A percentile compares a stretch with the other conserved stretches of the same genome.
Conservation (phyloP, 2,888 invertebrate species). For the Noctua comes region DNA sequence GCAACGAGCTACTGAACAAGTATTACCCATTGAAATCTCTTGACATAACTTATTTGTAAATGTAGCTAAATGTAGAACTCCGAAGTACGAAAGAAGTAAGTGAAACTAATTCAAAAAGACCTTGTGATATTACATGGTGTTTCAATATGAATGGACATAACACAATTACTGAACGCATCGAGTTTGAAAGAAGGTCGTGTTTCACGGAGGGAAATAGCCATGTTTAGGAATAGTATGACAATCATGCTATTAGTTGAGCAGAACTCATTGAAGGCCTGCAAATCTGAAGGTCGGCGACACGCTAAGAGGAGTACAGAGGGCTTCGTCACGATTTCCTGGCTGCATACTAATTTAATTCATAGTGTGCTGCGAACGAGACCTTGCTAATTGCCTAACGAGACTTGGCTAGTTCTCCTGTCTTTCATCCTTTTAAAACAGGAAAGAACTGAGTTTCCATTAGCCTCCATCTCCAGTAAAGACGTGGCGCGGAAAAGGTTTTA, state of each 20-base stretch:
- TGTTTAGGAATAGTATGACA: slow-evolving; percentile 53
- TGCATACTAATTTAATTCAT: slow-evolving; percentile 82
- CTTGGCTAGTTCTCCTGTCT: slow-evolving; percentile 55
- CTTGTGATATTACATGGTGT: slow-evolving; percentile 49
- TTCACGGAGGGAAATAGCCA: slow-evolving; percentile 40
- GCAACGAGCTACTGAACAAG: slow-evolving; percentile 23
- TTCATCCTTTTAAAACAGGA: slow-evolving; percentile 17
- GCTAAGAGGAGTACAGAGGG: slow-evolving; percentile 68
- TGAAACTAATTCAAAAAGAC: slow-evolving; percentile 26
- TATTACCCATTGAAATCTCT: slow-evolving; percentile 28
- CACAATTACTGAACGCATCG: slow-evolving; percentile 48
- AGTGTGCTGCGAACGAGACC: slow-evolving; percentile 78
- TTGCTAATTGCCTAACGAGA: slow-evolving; percentile 73
- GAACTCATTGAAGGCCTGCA: slow-evolving; percentile 55
- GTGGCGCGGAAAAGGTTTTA: slow-evolving; percentile 27
- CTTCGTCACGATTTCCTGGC: slow-evolving; percentile 81
- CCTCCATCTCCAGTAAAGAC: slow-evolving; percentile 4
- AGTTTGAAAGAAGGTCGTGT: slow-evolving; percentile 53
- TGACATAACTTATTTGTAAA: slow-evolving; percentile 26
- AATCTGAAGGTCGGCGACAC: slow-evolving; percentile 64
- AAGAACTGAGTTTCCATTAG: neutral
- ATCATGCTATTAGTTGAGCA: slow-evolving; percentile 41
- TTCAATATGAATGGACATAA: slow-evolving; percentile 51
- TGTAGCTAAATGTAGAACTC: slow-evolving; percentile 9
- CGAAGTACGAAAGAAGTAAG: slow-evolving; percentile 10